phyloP scores from a whole-genome alignment of 2,113 vertebrate genomes.

The Fulmarus glacialis region DNA sequence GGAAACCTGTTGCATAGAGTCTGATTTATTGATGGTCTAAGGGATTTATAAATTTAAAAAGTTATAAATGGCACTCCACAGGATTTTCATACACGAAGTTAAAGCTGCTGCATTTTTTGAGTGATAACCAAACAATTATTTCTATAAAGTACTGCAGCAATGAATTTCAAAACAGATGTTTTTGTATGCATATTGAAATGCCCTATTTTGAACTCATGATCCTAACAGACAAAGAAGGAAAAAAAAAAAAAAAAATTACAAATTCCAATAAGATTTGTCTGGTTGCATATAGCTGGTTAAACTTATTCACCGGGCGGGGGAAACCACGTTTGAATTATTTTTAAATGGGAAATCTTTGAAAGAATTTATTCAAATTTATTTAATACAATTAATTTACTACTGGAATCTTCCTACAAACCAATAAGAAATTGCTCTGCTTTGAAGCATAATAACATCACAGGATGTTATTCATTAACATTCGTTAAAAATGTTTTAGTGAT shows the following conservation, averaged over 20 bases:
- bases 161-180: background rate
- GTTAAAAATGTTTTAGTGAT: background rate
- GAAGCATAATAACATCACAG: background rate
- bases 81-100: background rate
- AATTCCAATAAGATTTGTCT: background rate
- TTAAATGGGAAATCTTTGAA: background rate
- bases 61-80: background rate
- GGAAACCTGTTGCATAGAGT: background rate
- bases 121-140: background rate
- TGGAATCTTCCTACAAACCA: background rate
- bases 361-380: background rate
- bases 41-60: background rate
- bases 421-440: background rate
- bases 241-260: background rate
- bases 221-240: background rate
- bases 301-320: rapidly evolving
- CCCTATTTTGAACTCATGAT: background rate
- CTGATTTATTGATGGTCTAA: background rate
- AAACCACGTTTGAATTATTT: background rate
- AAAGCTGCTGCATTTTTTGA: background rate
- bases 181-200: background rate
- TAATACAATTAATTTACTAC: background rate
- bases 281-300: background rate
- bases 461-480: too few species aligned
- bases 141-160: background rate